Evolutionary conservation across 2,113 vertebrate species (phyloP), one percentile per base, ranked within the genome.

Genomic region (Xenopus laevis): DNA sequence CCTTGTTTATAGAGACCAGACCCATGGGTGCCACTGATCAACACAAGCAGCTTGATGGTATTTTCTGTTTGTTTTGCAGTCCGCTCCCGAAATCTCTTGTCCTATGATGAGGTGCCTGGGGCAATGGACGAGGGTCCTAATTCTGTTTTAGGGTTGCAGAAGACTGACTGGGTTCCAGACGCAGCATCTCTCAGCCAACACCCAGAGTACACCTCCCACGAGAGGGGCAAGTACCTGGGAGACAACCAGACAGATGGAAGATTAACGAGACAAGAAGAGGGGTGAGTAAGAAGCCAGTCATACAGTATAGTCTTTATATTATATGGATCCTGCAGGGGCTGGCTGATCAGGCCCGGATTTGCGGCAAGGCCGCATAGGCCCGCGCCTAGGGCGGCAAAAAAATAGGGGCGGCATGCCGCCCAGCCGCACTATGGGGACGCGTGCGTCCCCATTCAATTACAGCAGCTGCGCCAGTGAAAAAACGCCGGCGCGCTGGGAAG

Each of bases 21-120:
- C 33, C 33, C 47, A 50, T 50, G 47, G 6, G 47, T 50, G 47
- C 10, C 18, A 1, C 46, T 16, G 20, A 23, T 7, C 10, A 4
- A 47, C 50, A 33, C 16, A 18, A 40, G 27, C 20, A 20, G 2
- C 2, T 68, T 7, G 23, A 11, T 46, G 9, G 7, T 40, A 0
- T 44, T n/a, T 16, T 50, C 47, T 8, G 50, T 44, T 20, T 44
- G 15, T 69, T 82, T 79, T 88, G 23, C 84, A 99, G 97, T 98
- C 87, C 96, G 95, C 9, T 98, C 96, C 71, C 91, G 97, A 78
- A 98, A 90, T 88, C 94, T 99, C 74, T 93, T 99, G 85, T 98
- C 96, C 92, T 98, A 95, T 40, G 94, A 96, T 1, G 95, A 98
- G 72, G 91, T 87, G 23, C 81, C 92, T 70, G 81, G 92, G 79